Percentiles rank a stretch among this genome's conserved stretches.
Conservation (phyloP, 2,888 invertebrate species). For the Harpalus rufipes region DNA sequence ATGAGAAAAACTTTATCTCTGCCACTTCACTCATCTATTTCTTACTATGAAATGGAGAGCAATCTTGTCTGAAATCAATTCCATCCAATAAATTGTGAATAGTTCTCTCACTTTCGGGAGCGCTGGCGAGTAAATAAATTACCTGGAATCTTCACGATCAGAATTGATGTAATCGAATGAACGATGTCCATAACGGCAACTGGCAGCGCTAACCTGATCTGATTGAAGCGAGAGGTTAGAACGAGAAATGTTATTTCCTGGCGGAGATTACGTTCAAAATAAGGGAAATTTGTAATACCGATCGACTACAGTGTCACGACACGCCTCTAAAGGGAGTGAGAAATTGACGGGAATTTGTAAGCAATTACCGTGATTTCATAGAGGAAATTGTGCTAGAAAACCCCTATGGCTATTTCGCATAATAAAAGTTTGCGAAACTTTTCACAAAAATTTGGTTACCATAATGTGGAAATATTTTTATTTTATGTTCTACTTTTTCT, state of each 20-base stretch:
- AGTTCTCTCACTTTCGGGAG: constrained; percentile 3
- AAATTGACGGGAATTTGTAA: constrained; percentile 26
- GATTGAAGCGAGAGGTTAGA: constrained; percentile 39
- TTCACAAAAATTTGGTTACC: neutral
- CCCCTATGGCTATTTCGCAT: neutral
- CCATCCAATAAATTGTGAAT: neutral
- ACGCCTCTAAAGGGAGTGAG: constrained; percentile 4
- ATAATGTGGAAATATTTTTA: neutral
- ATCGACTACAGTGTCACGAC: neutral
- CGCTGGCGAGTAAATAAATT: constrained; percentile 15
- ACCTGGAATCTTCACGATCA: neutral
- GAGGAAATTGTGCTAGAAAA: neutral
- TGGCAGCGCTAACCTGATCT: constrained; percentile 9
- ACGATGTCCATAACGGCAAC: constrained; percentile 15
- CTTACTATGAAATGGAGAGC: neutral
- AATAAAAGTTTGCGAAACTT: neutral
- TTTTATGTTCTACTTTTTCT: neutral
- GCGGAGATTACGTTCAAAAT: constrained; percentile 51
- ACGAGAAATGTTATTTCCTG: constrained; percentile 54
- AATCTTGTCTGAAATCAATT: constrained; percentile 2
- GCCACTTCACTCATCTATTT: too few species aligned
- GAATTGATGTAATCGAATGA: constrained; percentile 18
- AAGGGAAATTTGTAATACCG: constrained; percentile 54
- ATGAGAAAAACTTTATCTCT: too few species aligned
- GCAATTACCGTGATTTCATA: constrained; percentile 11